Evolutionary conservation across 1,140 invertebrate species (phyloP).

Genomic region (Drosophila lowei): DNA sequence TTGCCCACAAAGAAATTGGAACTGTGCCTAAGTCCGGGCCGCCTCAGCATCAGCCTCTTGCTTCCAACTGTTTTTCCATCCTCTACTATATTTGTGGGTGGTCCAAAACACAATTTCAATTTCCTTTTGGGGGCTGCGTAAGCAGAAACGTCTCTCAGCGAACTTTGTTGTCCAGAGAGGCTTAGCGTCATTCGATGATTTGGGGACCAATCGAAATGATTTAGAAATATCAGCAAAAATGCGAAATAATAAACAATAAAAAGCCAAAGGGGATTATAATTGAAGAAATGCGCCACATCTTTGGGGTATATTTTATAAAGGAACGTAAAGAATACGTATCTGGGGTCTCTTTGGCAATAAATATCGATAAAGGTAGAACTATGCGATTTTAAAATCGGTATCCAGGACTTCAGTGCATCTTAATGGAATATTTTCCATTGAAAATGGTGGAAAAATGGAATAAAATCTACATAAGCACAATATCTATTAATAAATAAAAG

Average conservation of each 20-base stretch:
- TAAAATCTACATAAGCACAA: too few species aligned
- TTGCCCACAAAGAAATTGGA: slow-evolving; percentile 52
- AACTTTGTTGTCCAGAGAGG: background rate
- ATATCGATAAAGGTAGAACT: background rate
- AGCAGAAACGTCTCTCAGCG: slow-evolving; percentile 5
- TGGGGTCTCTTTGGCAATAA: background rate
- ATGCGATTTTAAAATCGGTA: too few species aligned
- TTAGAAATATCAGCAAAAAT: slow-evolving; percentile 13
- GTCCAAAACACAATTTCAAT: slow-evolving; percentile 14
- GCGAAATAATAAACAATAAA: slow-evolving; percentile 4
- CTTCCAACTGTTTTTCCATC: too few species aligned
- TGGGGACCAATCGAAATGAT: slow-evolving; percentile 1
- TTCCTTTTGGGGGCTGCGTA: slow-evolving; percentile 23
- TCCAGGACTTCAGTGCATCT: too few species aligned
- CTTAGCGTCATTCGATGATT: slow-evolving; percentile 7
- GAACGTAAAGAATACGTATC: too few species aligned
- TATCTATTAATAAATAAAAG: too few species aligned
- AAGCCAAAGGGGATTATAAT: background rate
- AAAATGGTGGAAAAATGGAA: too few species aligned
- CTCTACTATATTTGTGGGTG: background rate
- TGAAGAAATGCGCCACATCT: background rate
- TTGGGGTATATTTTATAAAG: too few species aligned
- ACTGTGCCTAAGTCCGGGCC: slow-evolving; percentile 44
- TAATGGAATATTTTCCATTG: too few species aligned
- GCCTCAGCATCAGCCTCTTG: too few species aligned